Percentiles rank a stretch among this genome's conserved stretches.
Evolutionary conservation across 1,140 invertebrate species (phyloP).

Genomic region (Oryctes rhinoceros): DNA sequence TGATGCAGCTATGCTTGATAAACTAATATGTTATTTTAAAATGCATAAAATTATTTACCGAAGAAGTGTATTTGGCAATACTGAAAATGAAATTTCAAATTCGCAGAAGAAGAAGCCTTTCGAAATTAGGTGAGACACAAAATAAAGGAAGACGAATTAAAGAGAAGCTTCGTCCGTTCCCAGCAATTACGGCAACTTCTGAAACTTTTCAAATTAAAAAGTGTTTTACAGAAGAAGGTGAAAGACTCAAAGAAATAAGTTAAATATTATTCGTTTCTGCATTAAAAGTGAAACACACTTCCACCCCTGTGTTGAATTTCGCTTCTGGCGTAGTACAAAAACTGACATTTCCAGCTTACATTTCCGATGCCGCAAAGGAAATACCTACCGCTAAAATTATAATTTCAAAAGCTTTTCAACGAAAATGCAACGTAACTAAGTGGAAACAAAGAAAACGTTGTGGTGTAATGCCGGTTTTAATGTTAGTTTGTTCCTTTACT

Average conservation of each 20-base stretch:
- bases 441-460: background rate
- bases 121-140: background rate
- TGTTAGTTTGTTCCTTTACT: background rate
- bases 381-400: background rate
- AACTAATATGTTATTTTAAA: background rate
- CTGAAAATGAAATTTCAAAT: background rate
- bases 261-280: conserved; percentile 15
- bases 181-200: conserved; percentile 9
- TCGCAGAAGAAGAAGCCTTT: background rate
- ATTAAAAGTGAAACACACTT: background rate
- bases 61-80: background rate
- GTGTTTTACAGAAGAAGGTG: conserved; percentile 7
- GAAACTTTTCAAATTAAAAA: conserved; percentile 20
- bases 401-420: background rate
- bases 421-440: background rate
- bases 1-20: background rate
- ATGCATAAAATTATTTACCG: background rate
- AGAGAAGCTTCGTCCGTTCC: background rate
- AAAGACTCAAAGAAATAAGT: background rate
- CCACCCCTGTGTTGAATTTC: background rate
- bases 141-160: background rate
- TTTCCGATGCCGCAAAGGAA: background rate
- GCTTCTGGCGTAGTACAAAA: background rate
- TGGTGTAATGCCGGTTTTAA: background rate
- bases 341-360: background rate